Evolutionary conservation across 2,797 vertebrate species (phyloP).

Genomic region (Carduelis carduelis): DNA sequence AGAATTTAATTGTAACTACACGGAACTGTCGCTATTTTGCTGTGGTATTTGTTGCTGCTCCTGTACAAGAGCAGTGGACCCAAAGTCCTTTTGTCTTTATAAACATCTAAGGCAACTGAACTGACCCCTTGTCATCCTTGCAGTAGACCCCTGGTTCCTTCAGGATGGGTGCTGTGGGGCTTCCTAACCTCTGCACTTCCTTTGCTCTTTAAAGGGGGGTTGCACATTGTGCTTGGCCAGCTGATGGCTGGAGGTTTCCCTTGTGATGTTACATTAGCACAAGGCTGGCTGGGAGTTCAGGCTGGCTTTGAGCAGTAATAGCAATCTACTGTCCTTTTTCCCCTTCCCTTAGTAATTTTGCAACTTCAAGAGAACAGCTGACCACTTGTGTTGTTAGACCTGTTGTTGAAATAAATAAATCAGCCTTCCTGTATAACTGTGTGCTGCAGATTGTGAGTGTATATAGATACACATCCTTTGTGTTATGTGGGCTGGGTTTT

Average conservation of each 20-base stretch:
- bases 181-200: neutral
- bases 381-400: neutral
- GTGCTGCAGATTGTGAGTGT: neutral
- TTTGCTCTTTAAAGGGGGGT: rapidly evolving
- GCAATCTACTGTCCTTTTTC: neutral
- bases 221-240: neutral
- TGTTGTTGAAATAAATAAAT: neutral
- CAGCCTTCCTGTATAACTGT: neutral
- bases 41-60: neutral
- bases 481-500: neutral
- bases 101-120: neutral
- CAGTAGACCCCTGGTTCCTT: neutral
- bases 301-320: neutral
- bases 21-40: neutral
- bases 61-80: neutral
- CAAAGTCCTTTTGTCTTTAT: neutral
- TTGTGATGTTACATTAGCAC: rapidly evolving
- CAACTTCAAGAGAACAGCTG: neutral
- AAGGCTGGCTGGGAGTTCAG: neutral
- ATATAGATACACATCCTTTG: neutral
- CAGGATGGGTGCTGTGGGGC: neutral
- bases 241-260: neutral
- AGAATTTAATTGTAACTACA: neutral
- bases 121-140: neutral
- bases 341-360: neutral